Evolutionary conservation across 1,140 invertebrate genomes (phyloP).

Genomic region (Fragariocoptes setiger): DNA sequence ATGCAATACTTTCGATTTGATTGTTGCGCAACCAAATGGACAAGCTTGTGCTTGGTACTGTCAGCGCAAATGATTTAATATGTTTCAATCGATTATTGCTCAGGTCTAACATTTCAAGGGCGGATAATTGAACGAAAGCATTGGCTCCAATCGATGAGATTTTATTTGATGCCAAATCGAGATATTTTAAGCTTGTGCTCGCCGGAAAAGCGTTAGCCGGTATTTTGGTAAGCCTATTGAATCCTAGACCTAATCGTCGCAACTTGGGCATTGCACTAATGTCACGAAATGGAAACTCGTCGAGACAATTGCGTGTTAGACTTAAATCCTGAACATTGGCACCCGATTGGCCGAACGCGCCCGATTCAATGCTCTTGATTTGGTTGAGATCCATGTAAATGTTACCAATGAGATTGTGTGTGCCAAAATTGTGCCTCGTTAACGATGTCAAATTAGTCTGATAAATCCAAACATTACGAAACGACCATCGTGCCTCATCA

Average conservation of each 20-base stretch:
- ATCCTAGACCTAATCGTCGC: not conserved
- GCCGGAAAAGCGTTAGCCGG: not conserved
- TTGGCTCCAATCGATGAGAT: not conserved
- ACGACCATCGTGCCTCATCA: not conserved
- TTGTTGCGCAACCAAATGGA: not conserved
- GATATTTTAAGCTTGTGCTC: not conserved
- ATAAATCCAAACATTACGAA: not conserved
- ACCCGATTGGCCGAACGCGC: not conserved
- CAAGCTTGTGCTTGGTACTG: not conserved
- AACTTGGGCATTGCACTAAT: not conserved
- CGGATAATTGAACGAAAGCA: not conserved
- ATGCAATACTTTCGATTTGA: not conserved
- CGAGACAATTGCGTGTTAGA: not conserved
- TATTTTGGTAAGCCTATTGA: not conserved
- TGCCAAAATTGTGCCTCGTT: not conserved
- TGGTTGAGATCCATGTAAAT: not conserved
- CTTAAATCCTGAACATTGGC: not conserved
- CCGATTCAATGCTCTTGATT: not conserved
- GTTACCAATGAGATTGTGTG: not conserved
- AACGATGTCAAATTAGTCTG: not conserved
- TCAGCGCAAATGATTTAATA: not conserved
- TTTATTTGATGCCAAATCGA: not conserved
- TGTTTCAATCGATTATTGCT: not conserved
- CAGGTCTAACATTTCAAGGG: not conserved
- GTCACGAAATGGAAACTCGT: not conserved